Base-by-base conservation (phyloP, 1,140 invertebrate species). In the Meloidogyne floridensis region DNA sequence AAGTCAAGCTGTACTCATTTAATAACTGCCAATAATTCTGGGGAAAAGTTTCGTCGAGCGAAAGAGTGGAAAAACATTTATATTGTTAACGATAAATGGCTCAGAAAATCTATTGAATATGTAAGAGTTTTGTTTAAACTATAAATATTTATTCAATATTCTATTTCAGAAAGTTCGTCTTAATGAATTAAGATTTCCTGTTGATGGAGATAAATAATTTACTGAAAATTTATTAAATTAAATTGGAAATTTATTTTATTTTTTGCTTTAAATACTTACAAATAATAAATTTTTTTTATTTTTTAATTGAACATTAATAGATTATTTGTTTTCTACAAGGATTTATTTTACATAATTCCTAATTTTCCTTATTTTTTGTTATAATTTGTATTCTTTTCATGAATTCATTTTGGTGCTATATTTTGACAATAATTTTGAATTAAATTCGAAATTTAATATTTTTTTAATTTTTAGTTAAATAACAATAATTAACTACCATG, bases 31-130 rank as follows among this genome's bases (percentile, higher is more conserved):
- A 53, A 18, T 10, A 80, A 69, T 74, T 80, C 77, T 2, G 80
- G 80, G 8, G 80, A 80, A 10, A 80, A 80, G 51, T 80, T 20
- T 69, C 76, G 80, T 18, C 47, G 73, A 2, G 80, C 80, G 6
- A 47, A 32, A 6, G 71, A 75, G 32, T 80, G 80, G 80, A 70
- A 70, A 10, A 80, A 9, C 10, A 51, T 80, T 15, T 53, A 65
- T 5, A 75, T 80, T 47, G 80, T 80, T 18, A 59, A 72, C 11
- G 20, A 11, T 20, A 51, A 56, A 15, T 80, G 80, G 80, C 80
- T 80, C 5, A 8, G 15, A 59, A 80, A 80, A 80, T 43, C 56
- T 18, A 80, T 80, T 80, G 20, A 6, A 80, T 56, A 32, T 53
- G 77, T 79, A 9, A n/a, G 70, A 32, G 2, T 72, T 75, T 15